Conservation (phyloP, 2,888 invertebrate genomes). For the Ectropis crepuscularia region DNA sequence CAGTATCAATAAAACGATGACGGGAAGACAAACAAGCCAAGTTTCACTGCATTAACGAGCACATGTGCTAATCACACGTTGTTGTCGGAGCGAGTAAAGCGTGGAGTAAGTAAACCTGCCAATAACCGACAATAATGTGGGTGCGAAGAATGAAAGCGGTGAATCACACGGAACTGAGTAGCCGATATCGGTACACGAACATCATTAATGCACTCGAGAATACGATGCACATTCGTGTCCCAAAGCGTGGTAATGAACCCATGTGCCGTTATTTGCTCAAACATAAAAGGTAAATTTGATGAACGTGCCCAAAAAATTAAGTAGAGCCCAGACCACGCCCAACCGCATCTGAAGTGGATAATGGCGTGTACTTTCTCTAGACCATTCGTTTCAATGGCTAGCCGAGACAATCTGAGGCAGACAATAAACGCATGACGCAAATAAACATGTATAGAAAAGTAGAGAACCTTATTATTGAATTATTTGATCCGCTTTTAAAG, state of each 20-base stretch:
- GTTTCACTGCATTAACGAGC: slow-evolving; percentile 47
- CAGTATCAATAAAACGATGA: slow-evolving; percentile 32
- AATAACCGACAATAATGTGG: slow-evolving; percentile 60
- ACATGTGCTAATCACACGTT: slow-evolving; percentile 49
- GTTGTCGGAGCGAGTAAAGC: slow-evolving; percentile 43
- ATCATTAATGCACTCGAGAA: slow-evolving; percentile 29
- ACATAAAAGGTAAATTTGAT: slow-evolving; percentile 26
- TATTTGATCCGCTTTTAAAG: too few species aligned
- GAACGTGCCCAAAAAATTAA: slow-evolving; percentile 27
- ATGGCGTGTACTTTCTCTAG: slow-evolving; percentile 27
- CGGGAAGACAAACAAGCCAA: slow-evolving; percentile 38
- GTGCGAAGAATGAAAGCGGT: slow-evolving; percentile 73
- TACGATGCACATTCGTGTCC: slow-evolving; percentile 40
- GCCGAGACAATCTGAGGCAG: slow-evolving; percentile 29
- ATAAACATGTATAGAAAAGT: slow-evolving; percentile 9
- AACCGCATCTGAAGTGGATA: slow-evolving; percentile 27
- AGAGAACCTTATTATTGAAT: slow-evolving; percentile 12
- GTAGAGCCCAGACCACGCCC: slow-evolving; percentile 22
- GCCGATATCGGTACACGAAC: slow-evolving; percentile 46
- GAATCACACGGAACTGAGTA: slow-evolving; percentile 66
- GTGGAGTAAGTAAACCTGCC: slow-evolving; percentile 49
- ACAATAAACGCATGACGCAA: slow-evolving; percentile 19
- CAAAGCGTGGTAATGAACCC: slow-evolving; percentile 39
- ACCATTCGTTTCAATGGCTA: slow-evolving; percentile 33
- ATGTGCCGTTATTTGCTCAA: slow-evolving; percentile 31